phyloP scores from a whole-genome alignment of 2,113 vertebrate genomes.

The Ellobius talpinus region DNA sequence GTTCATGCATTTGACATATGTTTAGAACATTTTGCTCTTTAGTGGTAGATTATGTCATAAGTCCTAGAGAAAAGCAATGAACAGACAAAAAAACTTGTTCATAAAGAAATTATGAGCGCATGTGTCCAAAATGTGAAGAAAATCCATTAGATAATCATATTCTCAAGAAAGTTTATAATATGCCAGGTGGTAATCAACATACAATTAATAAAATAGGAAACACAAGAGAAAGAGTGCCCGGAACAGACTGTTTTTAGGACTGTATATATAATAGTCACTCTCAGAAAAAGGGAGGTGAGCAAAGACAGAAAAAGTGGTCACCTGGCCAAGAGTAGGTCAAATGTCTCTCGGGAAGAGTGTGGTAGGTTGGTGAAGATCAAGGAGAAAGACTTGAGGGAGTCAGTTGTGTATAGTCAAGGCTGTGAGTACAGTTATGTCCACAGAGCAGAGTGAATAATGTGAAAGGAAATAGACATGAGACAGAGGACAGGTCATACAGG shows the following conservation, averaged over 20 bases:
- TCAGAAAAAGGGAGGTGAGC: constrained; percentile 1
- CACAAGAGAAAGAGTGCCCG: background rate
- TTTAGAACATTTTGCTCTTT: background rate
- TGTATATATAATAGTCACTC: background rate
- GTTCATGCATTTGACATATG: constrained; percentile 12
- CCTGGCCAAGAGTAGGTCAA: background rate
- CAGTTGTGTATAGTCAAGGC: too few relatives aligned
- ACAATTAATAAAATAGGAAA: background rate
- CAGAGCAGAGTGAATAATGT: background rate
- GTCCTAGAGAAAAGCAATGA: background rate
- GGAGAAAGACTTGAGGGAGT: background rate
- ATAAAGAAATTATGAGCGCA: background rate
- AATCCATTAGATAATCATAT: background rate
- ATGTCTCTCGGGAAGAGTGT: background rate
- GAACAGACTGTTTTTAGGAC: background rate
- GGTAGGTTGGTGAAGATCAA: background rate
- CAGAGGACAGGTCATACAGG: background rate
- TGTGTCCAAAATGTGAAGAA: background rate
- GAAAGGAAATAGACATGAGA: background rate
- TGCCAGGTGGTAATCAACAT: background rate
- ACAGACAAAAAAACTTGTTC: background rate
- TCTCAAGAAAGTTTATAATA: constrained; percentile 34
- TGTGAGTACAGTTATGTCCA: background rate
- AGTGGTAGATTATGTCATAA: background rate
- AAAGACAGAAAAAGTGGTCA: background rate